Conservation (phyloP, 2,888 invertebrate genomes). For the Clepsis dumicolana region DNA sequence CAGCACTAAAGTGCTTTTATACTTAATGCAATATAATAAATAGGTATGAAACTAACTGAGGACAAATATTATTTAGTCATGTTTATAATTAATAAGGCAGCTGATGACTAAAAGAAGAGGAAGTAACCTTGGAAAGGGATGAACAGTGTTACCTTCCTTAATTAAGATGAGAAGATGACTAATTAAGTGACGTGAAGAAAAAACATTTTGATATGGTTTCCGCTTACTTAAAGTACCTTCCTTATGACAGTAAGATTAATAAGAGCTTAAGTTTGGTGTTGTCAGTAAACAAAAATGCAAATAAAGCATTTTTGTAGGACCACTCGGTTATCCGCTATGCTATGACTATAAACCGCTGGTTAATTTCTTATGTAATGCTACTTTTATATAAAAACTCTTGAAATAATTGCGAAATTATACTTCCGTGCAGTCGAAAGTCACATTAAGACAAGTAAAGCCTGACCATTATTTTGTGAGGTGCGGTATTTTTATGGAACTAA, state of each 20-base stretch:
- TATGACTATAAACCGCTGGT: too few relatives aligned
- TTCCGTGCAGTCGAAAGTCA: background rate
- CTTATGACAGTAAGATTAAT: background rate
- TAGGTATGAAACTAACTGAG: background rate
- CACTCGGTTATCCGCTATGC: too few relatives aligned
- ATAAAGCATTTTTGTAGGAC: too few relatives aligned
- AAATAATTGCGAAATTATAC: background rate
- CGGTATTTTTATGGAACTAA: too few relatives aligned
- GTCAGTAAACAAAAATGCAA: too few relatives aligned
- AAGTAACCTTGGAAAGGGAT: slow-evolving; percentile 2
- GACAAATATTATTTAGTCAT: background rate
- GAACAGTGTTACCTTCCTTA: background rate
- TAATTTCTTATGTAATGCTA: background rate
- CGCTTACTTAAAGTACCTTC: background rate
- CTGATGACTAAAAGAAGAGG: background rate
- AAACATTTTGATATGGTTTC: background rate
- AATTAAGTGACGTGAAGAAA: background rate
- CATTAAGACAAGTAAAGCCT: too few relatives aligned
- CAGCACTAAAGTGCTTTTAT: too few relatives aligned
- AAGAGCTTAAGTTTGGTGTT: background rate
- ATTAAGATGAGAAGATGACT: background rate
- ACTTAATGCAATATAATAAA: too few relatives aligned
- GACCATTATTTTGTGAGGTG: too few relatives aligned
- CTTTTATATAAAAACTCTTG: background rate
- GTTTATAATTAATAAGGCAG: background rate